Base-by-base conservation (phyloP, 2,797 vertebrate species). In the Epinephelus awoara region DNA sequence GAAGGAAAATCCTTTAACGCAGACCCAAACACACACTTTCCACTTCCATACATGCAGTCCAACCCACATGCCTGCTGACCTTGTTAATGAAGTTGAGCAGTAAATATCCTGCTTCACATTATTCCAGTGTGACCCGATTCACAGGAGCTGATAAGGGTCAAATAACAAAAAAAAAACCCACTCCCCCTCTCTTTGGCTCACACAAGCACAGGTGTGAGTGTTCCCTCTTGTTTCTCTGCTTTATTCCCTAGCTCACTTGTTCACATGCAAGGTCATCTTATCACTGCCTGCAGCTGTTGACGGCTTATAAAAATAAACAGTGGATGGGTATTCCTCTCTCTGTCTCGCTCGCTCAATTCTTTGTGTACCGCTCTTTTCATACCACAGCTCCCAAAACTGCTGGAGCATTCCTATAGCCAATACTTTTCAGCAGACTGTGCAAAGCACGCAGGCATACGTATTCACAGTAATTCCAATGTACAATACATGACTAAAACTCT, bases 261-360 rank as follows among this genome's bases (percentile, higher is more conserved):
- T 77, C 84, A 77, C 73, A 85, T 63, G 72, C 89, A 90, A 92
- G 87, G 90, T 94, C 91, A 85, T 77, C 77, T 79, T 90, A 90
- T 93, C 90, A 8, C 55, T 14, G 82, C 75, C 76, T 75, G 80
- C 91, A 94, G 92, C 91, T 92, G 91, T 71, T 21, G 27, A 23
- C 67, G 46, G 52, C 77, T 77, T 67, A 70, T 49, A 59, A 83
- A 89, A 92, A 90, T 85, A 89, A 84, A 85, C 70, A 83, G 34
- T 55, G 64, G 62, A 80, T 61, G 59, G 58, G 76, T 76, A 76
- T 82, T 85, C 75, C 40, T 84, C 72, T 72, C 23, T 83, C 50
- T 55, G 12, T 76, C 25, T 77, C 54, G 34, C 44, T 83, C 4
- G 3, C 67, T 67, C n/a, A 11, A 1, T 40, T 61, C 23, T 62